These are phyloP conservation scores for Paratilapia polleni DNA, from an alignment of 2,113 vertebrate genomes.

Conservation along the genomic window DNA sequence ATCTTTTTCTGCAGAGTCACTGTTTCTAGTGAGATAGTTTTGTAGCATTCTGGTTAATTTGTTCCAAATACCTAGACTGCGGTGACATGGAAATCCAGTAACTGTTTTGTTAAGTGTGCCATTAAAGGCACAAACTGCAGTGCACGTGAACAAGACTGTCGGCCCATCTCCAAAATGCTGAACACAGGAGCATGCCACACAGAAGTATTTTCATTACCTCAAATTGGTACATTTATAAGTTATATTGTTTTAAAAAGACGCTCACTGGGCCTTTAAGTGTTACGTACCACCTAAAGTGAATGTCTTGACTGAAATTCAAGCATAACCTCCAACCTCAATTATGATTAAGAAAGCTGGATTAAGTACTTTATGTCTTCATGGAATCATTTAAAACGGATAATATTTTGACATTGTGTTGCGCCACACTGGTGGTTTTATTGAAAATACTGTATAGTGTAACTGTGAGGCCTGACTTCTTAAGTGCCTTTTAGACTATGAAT, in stretches of 20 bases:
- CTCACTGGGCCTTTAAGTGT: not conserved
- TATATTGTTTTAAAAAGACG: not conserved
- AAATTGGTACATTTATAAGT: constrained; percentile 13
- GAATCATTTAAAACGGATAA: constrained; percentile 2
- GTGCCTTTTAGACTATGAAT: constrained; percentile 68
- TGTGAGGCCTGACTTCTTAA: constrained; percentile 52
- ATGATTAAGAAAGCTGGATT: constrained; percentile 24
- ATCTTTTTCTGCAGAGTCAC: not conserved
- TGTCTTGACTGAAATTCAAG: constrained; percentile 18
- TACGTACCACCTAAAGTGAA: not conserved
- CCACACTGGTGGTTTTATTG: not conserved
- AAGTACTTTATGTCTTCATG: constrained; percentile 13
- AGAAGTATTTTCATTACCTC: constrained; percentile 14
- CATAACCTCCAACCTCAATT: constrained; percentile 51
- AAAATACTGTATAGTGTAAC: constrained; percentile 43
- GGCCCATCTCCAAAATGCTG: not conserved
- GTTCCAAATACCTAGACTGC: not conserved
- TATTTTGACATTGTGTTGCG: not conserved
- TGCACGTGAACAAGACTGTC: not conserved
- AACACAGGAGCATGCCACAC: not conserved
- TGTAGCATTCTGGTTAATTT: constrained; percentile 35
- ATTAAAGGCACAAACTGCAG: not conserved
- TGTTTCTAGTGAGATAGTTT: constrained; percentile 5
- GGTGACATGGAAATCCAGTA: constrained; percentile 5
- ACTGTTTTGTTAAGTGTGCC: not conserved